Base-by-base conservation (phyloP, 2,888 invertebrate species). In the Rhagophthalmus giganteus region DNA sequence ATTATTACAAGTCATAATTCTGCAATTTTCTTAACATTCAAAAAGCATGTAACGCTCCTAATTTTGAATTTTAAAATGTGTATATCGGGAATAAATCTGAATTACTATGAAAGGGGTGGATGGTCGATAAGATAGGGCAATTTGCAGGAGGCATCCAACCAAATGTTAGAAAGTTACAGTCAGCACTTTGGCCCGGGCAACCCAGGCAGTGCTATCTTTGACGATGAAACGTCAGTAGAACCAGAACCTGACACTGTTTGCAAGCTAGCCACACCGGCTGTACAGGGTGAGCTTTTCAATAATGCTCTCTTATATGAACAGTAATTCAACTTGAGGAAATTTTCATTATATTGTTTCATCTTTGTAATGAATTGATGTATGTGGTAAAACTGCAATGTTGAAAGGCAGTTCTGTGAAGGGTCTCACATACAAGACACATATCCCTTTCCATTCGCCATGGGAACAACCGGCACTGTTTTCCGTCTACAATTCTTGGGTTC, bases 401-500 rank as follows among this genome's bases (percentile, higher is more conserved):
- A 54, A 54, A 49, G 49, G 54, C 54, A 55, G 65, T 67, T 69
- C 62, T 66, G 59, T 70, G 71, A 72, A 60, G 70, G 68, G 56
- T 63, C 66, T 61, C 65, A 65, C 45, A 62, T 63, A 59, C 64
- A 68, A 62, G 66, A 66, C 63, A 52, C 62, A 45, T 57, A 58
- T 55, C 77, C 63, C 53, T 66, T 69, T 58, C 68, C 72, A 72
- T 77, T 72, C 58, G 70, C 67, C 50, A 78, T 80, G 57, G 81
- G 81, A 60, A 69, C 77, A 33, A 79, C 83, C 59, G 86, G 86
- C 63, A 87, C 88, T 62, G 86, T 88, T 73, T 90, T 88, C 82
- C 84, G 88, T 64, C 86, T 89, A 65, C 80, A 85, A 68, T 89
- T 88, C 82, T 86, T 89, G 74, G 90, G 90, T 76, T 89, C 89